A percentile compares a stretch with the other conserved stretches of the same genome.
Evolutionary conservation across 2,113 vertebrate species (phyloP).

Genomic region (Heliornis fulica): DNA sequence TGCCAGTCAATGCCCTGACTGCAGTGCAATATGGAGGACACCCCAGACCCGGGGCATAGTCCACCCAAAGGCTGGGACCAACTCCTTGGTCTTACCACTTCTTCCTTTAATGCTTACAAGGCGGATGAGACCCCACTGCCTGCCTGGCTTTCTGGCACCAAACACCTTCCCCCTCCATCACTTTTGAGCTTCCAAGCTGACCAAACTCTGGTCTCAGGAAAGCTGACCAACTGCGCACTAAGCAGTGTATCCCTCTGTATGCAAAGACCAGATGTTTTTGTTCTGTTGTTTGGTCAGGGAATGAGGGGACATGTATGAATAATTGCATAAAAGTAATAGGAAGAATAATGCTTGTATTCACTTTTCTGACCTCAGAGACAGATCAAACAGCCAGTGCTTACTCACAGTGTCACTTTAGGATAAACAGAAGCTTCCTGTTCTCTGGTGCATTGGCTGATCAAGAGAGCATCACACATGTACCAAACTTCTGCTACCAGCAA

Average conservation of each 20-base stretch:
- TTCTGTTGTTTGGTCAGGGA: neutral
- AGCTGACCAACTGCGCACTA: accelerated
- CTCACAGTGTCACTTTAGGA: neutral
- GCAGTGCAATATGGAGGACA: accelerated
- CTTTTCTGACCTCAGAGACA: neutral
- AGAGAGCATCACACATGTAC: neutral
- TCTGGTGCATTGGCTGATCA: neutral
- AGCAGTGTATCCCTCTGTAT: neutral
- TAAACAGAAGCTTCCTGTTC: neutral
- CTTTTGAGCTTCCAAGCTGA: neutral
- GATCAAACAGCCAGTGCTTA: neutral
- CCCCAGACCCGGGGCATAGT: neutral
- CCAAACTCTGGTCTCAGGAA: neutral
- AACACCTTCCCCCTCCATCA: neutral
- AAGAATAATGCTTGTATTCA: neutral
- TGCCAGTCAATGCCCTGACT: neutral
- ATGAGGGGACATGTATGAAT: neutral
- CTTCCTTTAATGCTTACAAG: accelerated
- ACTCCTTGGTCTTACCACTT: neutral
- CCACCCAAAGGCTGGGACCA: neutral
- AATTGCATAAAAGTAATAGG: accelerated
- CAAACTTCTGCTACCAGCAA: neutral
- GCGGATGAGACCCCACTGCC: accelerated
- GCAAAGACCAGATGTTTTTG: neutral
- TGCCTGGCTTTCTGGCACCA: neutral